Base-by-base conservation (phyloP, 2,113 vertebrate genomes). In the Elanus axillaris region DNA sequence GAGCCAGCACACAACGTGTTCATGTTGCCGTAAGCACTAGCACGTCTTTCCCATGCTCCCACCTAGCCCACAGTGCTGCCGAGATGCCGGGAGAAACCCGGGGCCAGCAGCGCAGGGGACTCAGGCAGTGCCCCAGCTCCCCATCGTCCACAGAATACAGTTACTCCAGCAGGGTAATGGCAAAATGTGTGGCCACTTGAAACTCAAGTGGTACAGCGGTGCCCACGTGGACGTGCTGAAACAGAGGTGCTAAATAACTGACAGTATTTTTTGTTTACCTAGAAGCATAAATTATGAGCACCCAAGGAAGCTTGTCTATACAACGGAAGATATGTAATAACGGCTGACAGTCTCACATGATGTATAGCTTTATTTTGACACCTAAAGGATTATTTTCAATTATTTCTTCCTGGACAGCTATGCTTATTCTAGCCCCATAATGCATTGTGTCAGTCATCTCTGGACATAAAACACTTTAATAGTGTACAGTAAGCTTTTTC, bases 301-400 rank as follows among this genome's bases (percentile, higher is more conserved):
- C 55, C 62, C 79, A 90, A 92, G 95, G 91, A 97, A 77, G 45
- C 74, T 75, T 68, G 72, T 95, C 97, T 95, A 42, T 90, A 95
- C 40, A 78, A 90, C 74, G 50, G 76, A 97, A 93, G 90, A 91
- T 86, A 90, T 86, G 69, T 94, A 98, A 93, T 94, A 97, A 96
- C 72, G 85, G 56, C 91, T 95, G 97, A 95, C 93, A 97, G 58
- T 88, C 63, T 88, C 74, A 50, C 64, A 80, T 96, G 94, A 98
- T 93, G 82, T 94, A 97, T 80, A 95, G 89, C 62, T 94, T 73
- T 93, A 97, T 97, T 97, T 95, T 98, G 97, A 98, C 98, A 98
- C 90, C 55, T 95, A 96, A 97, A 98, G 91, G 95, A 97, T 98
- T 98, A 97, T 98, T 97, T 98, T 97, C 97, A 98, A 98, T 98